Conservation (phyloP, 2,113 vertebrate genomes). For the Apistogramma diplotaenia region DNA sequence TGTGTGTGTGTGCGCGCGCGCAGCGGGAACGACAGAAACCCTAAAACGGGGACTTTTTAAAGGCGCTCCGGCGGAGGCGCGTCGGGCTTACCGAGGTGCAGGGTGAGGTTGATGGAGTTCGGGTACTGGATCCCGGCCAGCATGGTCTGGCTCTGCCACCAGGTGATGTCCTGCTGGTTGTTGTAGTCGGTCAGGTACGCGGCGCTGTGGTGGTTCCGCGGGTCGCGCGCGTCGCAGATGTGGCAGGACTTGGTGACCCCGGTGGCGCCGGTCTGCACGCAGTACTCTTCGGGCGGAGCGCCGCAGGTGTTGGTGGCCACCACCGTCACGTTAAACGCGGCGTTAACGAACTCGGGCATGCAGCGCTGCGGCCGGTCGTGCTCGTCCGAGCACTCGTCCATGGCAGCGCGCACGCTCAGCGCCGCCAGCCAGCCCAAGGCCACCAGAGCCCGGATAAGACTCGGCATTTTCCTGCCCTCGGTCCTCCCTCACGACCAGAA, state of each 20-base stretch:
- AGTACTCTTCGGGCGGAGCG: constrained; percentile 94
- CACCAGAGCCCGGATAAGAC: constrained; percentile 39
- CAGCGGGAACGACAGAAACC: neutral
- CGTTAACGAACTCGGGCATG: constrained; percentile 98
- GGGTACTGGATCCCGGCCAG: constrained; percentile 96
- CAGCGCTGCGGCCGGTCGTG: constrained; percentile 84
- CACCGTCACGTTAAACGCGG: constrained; percentile 94
- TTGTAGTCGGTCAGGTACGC: constrained; percentile 97
- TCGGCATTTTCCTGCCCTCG: constrained; percentile 36
- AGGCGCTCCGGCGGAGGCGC: neutral
- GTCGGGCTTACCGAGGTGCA: constrained; percentile 89
- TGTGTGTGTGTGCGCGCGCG: neutral
- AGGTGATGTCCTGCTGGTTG: constrained; percentile 95
- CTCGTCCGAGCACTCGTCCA: constrained; percentile 90
- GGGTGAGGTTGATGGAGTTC: constrained; percentile 91
- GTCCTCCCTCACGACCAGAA: neutral
- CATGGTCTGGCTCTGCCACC: constrained; percentile 99
- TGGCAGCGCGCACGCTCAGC: constrained; percentile 75
- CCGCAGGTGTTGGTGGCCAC: constrained; percentile 96
- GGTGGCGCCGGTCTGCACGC: constrained; percentile 97
- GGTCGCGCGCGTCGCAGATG: constrained; percentile 89
- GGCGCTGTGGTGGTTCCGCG: constrained; percentile 86
- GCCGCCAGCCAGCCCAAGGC: constrained; percentile 43
- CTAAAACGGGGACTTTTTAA: neutral
- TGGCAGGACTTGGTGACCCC: constrained; percentile 99